These are phyloP conservation scores for Telmatherina bonti DNA, from an alignment of 2,797 vertebrate species.

Conservation along the genomic window DNA sequence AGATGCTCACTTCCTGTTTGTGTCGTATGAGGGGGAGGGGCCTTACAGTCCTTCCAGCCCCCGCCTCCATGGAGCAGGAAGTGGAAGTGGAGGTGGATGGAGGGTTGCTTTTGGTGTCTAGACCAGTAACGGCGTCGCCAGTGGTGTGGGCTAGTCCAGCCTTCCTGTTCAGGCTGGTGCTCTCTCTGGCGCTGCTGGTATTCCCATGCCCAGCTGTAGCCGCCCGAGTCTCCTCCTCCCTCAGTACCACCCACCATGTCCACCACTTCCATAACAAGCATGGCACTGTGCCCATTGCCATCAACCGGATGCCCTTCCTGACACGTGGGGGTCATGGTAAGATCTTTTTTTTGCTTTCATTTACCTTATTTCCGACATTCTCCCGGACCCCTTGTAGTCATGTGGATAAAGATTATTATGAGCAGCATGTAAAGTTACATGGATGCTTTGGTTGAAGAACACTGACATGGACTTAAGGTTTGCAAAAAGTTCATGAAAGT, in stretches of 20 bases:
- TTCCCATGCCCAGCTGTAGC: conserved; percentile 86
- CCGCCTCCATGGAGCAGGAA: conserved; percentile 70
- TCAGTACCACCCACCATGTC: conserved; percentile 95
- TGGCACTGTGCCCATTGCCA: conserved; percentile 95
- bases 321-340: conserved; percentile 95
- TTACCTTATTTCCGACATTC: not conserved
- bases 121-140: conserved; percentile 64
- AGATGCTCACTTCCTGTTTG: conserved; percentile 84
- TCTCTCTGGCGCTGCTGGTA: conserved; percentile 83
- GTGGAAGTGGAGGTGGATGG: conserved; percentile 71
- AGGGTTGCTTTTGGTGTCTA: conserved; percentile 60
- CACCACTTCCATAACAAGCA: conserved; percentile 98
- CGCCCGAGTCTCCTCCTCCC: conserved; percentile 93
- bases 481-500: conserved; percentile 36
- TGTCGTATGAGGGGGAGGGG: conserved; percentile 81
- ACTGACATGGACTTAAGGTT: conserved; percentile 32
- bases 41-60: conserved; percentile 69
- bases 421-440: not conserved
- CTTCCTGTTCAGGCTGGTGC: conserved; percentile 79
- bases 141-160: conserved; percentile 78
- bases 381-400: not conserved
- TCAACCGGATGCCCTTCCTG: conserved; percentile 96
- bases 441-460: not conserved
- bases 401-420: conserved; percentile 12
- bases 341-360: conserved; percentile 55